phyloP scores from a whole-genome alignment of 2,113 vertebrate species.

The Bothrops jararaca region DNA sequence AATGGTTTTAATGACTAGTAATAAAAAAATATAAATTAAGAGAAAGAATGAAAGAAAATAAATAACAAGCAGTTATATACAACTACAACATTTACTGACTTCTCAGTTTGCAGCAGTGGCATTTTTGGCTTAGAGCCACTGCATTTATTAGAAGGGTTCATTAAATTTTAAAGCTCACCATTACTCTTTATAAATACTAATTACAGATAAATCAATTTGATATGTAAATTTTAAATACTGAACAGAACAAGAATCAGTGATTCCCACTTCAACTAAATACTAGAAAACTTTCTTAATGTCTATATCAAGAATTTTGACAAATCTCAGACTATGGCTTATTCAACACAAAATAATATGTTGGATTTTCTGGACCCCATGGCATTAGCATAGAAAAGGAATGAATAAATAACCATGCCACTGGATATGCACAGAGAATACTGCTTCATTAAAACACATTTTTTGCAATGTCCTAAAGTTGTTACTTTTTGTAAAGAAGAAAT shows the following conservation, averaged over 20 bases:
- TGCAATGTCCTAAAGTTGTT: neutral
- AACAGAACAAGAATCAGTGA: neutral
- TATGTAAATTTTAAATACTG: neutral
- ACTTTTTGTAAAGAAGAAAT: neutral
- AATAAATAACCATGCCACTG: neutral
- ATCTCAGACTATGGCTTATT: neutral
- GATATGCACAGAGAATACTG: neutral
- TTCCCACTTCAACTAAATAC: neutral
- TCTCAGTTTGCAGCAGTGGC: neutral
- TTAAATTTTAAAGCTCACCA: neutral
- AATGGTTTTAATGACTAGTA: neutral
- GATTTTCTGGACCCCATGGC: neutral
- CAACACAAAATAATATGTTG: neutral
- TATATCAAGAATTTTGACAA: neutral
- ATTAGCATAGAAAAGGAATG: neutral
- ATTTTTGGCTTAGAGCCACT: neutral
- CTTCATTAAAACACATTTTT: neutral
- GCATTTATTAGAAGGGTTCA: neutral
- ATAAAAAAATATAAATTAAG: neutral
- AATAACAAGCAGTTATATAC: neutral
- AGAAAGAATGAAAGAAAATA: neutral
- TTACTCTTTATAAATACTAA: neutral
- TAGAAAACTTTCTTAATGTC: neutral
- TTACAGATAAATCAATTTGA: neutral
- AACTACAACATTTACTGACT: neutral